Evolutionary conservation across 2,113 vertebrate species (phyloP), one percentile per base, ranked within the genome.

Genomic region (Aspiorhynchus laticeps): DNA sequence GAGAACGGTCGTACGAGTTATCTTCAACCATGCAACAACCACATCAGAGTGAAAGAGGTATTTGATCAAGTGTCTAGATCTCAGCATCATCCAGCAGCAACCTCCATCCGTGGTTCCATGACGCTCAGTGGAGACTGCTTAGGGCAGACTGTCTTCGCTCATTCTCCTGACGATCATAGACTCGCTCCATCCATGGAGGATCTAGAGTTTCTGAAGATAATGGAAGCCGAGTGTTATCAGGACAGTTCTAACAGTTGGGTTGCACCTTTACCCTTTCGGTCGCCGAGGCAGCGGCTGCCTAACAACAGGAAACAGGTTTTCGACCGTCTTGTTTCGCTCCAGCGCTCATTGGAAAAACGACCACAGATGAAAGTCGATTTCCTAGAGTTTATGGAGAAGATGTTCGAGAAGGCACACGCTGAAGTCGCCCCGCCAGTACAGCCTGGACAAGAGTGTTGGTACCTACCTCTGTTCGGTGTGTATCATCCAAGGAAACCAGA

Each of bases 381-480:
- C 53, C 9, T 87, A 48, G 79, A 74, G 41, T 87, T 87, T 65
- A 87, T 87, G 80, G 86, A 46, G 51, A 87, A 87, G 17, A 87
- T 83, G 69, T n/a, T 87, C 26, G 19, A 38, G 24, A 87, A 83
- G 12, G 36, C 21, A 46, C 80, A 87, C 9, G 56, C 80, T 33
- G 86, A 87, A 43, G 69, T 83, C 3, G 31, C 85, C 10, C 77
- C 43, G 24, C 77, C 76, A 15, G 12, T 51, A 51, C 48, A 15
- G 12, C 48, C 15, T 5, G 48, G 14, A 15, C 48, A 51, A 51
- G 48, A 51, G 48, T 51, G 48, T 51, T 51, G 48, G 48, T 51
- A 51, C 48, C 48, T 51, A 17, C 48, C 48, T 0, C 48, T 51
- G 48, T 51, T 51, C 2, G 48, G 48, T 51, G 48, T 51, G 12